phyloP scores from a whole-genome alignment of 2,113 vertebrate species.

The Hemicordylus capensis region DNA sequence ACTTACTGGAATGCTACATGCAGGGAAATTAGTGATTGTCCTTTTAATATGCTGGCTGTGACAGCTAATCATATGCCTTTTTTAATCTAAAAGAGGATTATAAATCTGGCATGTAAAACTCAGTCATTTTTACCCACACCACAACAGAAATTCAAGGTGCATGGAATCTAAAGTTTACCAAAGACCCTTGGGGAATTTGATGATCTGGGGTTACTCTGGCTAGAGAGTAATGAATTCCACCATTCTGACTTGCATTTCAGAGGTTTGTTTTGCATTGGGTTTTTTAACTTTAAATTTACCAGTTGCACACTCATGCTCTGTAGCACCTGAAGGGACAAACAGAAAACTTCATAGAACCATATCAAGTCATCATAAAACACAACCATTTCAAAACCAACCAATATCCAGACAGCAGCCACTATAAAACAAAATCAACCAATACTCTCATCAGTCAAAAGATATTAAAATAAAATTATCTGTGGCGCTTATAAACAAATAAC shows the following conservation, averaged over 20 bases:
- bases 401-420: background rate
- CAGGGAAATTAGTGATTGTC: slow-evolving; percentile 72
- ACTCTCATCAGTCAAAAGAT: background rate
- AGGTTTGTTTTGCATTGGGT: background rate
- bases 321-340: background rate
- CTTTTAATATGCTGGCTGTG: slow-evolving; percentile 75
- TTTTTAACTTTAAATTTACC: background rate
- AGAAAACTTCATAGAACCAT: background rate
- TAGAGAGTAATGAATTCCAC: background rate
- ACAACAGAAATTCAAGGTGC: slow-evolving; percentile 49
- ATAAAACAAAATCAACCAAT: background rate
- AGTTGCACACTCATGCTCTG: background rate
- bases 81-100: slow-evolving; percentile 73
- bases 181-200: slow-evolving; percentile 31
- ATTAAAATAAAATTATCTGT: background rate
- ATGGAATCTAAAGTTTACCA: slow-evolving; percentile 1
- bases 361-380: background rate
- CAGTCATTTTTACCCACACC: slow-evolving; percentile 69
- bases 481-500: background rate
- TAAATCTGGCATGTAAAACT: slow-evolving; percentile 72
- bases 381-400: background rate
- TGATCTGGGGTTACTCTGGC: slow-evolving; percentile 15
- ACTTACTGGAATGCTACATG: slow-evolving; percentile 73
- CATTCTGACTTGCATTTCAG: slow-evolving; percentile 14
- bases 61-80: slow-evolving; percentile 80